Percentiles rank a stretch among this genome's conserved stretches.
Evolutionary conservation across 2,888 invertebrate species (phyloP).

Genomic region (Caenorhabditis becei): DNA sequence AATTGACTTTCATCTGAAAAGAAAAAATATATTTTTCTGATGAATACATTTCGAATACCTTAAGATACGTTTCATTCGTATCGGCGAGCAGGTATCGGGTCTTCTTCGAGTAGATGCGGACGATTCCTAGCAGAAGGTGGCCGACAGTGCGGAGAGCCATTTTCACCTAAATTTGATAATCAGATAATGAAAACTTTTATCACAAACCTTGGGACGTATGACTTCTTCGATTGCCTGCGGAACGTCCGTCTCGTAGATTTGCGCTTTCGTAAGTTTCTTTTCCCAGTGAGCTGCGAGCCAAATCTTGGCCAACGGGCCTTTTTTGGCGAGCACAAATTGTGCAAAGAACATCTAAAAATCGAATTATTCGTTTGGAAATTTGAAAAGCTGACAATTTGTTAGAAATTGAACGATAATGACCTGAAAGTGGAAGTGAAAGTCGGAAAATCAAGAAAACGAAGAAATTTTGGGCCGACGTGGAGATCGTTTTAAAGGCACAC

Average conservation of each 20-base stretch:
- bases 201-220: slow-evolving; percentile 91
- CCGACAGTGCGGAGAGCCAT: slow-evolving; percentile 98
- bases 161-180: slow-evolving; percentile 87
- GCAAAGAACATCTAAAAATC: slow-evolving; percentile 58
- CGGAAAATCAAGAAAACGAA: too few relatives aligned
- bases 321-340: slow-evolving; percentile 60
- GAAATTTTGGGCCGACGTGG: too few relatives aligned
- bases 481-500: slow-evolving; percentile 30
- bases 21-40: too few relatives aligned
- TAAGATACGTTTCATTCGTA: slow-evolving; percentile 99
- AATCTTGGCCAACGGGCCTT: slow-evolving; percentile 98
- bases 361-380: neutral
- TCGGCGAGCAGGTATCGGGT: slow-evolving; percentile 97
- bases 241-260: slow-evolving; percentile 99
- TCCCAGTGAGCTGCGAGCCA: slow-evolving; percentile 99
- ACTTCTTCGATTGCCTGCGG: slow-evolving; percentile 99
- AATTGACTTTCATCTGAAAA: slow-evolving; percentile 58
- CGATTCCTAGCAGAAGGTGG: slow-evolving; percentile 95
- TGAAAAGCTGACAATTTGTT: neutral
- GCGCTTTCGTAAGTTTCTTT: slow-evolving; percentile 98
- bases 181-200: neutral
- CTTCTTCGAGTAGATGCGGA: slow-evolving; percentile 98
- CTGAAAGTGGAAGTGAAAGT: too few relatives aligned
- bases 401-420: neutral
- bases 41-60: slow-evolving; percentile 93